phyloP scores from a whole-genome alignment of 2,113 vertebrate genomes.

The Brachirus orientalis region DNA sequence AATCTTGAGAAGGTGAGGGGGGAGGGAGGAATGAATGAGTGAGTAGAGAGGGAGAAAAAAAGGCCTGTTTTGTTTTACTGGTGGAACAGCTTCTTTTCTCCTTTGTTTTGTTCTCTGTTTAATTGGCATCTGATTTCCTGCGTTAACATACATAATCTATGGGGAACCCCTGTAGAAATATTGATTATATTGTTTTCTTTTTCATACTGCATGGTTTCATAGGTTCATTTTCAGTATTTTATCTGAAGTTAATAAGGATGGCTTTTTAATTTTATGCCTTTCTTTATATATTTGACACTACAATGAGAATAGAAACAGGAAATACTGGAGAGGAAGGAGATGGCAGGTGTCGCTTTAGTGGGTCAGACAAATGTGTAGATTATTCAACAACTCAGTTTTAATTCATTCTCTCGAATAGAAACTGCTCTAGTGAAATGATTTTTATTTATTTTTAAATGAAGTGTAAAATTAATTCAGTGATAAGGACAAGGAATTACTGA shows the following conservation, averaged over 20 bases:
- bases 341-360: slow-evolving; percentile 50
- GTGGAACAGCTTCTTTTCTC: slow-evolving; percentile 23
- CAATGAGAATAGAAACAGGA: slow-evolving; percentile 31
- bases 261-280: no score
- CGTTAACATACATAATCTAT: neutral
- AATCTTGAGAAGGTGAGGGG: slow-evolving; percentile 56
- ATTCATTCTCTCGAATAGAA: slow-evolving; percentile 11
- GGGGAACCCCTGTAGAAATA: neutral
- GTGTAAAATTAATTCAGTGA: neutral
- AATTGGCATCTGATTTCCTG: neutral
- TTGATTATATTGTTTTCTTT: slow-evolving; percentile 1
- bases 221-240: no score
- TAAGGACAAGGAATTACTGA: neutral
- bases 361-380: slow-evolving; percentile 34
- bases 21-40: slow-evolving; percentile 52
- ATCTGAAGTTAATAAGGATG: no score
- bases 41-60: slow-evolving; percentile 19
- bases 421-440: neutral
- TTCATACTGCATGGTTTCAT: neutral
- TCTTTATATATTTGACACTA: slow-evolving; percentile 33
- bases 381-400: neutral
- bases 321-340: slow-evolving; percentile 30
- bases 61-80: slow-evolving; percentile 47
- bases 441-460: neutral
- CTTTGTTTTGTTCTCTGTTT: slow-evolving; percentile 5